Conservation (phyloP, 2,797 vertebrate species). For the Girardinus metallicus region DNA sequence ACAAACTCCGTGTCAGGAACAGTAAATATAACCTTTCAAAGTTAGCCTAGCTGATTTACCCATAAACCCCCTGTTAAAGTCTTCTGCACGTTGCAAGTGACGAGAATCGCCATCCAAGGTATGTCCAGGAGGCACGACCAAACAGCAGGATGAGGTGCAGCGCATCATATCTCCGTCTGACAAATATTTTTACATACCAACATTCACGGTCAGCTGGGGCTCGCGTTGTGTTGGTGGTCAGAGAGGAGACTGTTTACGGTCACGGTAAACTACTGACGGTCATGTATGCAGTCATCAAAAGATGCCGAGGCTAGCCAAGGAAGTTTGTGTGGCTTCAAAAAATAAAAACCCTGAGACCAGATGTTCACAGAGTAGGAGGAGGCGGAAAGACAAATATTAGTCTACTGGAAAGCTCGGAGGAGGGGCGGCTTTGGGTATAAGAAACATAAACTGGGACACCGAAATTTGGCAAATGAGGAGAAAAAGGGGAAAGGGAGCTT, state of each 20-base stretch:
- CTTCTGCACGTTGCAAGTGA: background rate
- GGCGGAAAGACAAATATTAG: slow-evolving; percentile 85
- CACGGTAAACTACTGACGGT: slow-evolving; percentile 60
- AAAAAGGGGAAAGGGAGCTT: slow-evolving; percentile 10
- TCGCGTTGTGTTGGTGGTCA: slow-evolving; percentile 39
- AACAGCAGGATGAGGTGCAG: slow-evolving; percentile 15
- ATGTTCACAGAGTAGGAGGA: slow-evolving; percentile 72
- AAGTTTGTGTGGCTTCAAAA: slow-evolving; percentile 66
- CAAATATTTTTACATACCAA: slow-evolving; percentile 28
- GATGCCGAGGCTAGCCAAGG: slow-evolving; percentile 47
- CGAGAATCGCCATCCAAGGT: slow-evolving; percentile 6
- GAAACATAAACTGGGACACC: slow-evolving; percentile 69
- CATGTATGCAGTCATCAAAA: slow-evolving; percentile 64
- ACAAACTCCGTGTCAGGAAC: slow-evolving; percentile 27
- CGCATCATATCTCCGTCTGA: slow-evolving; percentile 17
- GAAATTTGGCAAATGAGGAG: slow-evolving; percentile 29
- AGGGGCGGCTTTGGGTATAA: slow-evolving; percentile 45
- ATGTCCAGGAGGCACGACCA: slow-evolving; percentile 1
- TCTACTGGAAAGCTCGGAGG: slow-evolving; percentile 72
- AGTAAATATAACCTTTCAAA: slow-evolving; percentile 21
- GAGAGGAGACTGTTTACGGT: slow-evolving; percentile 64
- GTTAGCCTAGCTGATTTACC: slow-evolving; percentile 16
- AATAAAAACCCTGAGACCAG: slow-evolving; percentile 63
- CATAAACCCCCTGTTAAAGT: slow-evolving; percentile 8
- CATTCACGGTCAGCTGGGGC: slow-evolving; percentile 34